Evolutionary conservation across 2,797 vertebrate species (phyloP).

Genomic region (Smutsia gigantea): DNA sequence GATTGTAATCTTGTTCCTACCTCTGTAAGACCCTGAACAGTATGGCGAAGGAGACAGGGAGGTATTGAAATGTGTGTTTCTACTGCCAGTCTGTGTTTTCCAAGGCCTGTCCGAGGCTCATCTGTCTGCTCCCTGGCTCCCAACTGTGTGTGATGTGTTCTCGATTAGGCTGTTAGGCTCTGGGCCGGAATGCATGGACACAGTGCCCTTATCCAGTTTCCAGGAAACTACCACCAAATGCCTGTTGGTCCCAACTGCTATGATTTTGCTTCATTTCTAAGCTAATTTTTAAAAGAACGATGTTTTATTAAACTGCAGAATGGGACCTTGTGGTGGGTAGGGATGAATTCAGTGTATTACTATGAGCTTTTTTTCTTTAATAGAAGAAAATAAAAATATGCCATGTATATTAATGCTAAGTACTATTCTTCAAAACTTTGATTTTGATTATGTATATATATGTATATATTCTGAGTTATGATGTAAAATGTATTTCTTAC

Average conservation of each 20-base stretch:
- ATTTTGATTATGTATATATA: not conserved
- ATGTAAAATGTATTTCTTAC: conserved; percentile 22
- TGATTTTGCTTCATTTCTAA: conserved; percentile 11
- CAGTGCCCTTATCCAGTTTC: not conserved
- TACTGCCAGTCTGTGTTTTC: not conserved
- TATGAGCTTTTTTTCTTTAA: not conserved
- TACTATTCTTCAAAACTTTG: not conserved
- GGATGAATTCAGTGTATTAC: not conserved
- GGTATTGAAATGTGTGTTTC: not conserved
- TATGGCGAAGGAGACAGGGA: not conserved
- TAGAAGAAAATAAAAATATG: not conserved
- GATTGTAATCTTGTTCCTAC: not conserved
- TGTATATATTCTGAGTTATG: not conserved
- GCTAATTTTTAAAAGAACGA: not conserved
- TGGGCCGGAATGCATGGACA: not conserved
- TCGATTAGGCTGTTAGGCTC: not conserved
- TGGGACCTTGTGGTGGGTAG: not conserved
- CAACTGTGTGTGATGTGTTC: not conserved
- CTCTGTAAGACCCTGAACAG: not conserved
- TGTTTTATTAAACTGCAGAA: conserved; percentile 28
- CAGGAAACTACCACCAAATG: not conserved
- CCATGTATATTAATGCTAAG: not conserved
- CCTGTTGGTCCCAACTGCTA: not conserved
- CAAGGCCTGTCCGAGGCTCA: not conserved
- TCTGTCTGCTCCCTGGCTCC: not conserved